A percentile compares a stretch with the other conserved stretches of the same genome.
Conservation (phyloP, 2,113 vertebrate genomes). For the Nanorana parkeri region DNA sequence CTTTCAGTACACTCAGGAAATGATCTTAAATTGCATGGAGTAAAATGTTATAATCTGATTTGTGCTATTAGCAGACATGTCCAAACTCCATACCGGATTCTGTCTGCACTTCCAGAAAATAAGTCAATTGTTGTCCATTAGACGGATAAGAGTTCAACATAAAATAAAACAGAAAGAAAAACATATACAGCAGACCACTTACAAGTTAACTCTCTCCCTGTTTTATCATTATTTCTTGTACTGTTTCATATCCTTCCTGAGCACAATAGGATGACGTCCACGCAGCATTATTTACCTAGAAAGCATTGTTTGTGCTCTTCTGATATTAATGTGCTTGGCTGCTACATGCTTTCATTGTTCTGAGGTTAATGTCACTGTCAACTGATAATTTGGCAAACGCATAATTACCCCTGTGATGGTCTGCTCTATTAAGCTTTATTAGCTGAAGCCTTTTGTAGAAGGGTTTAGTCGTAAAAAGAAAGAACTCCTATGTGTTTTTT, state of each 20-base stretch:
- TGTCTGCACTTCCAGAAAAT: slow-evolving; percentile 58
- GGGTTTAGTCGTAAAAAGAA: slow-evolving; percentile 64
- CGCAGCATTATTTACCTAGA: slow-evolving; percentile 18
- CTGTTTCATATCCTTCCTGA: slow-evolving; percentile 26
- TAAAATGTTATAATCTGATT: slow-evolving; percentile 59
- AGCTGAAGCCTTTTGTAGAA: slow-evolving; percentile 62
- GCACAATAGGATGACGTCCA: slow-evolving; percentile 30
- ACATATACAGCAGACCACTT: slow-evolving; percentile 1
- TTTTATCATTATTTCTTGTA: background rate
- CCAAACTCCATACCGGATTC: slow-evolving; percentile 50
- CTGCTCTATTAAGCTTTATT: slow-evolving; percentile 67
- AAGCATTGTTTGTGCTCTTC: slow-evolving; percentile 29
- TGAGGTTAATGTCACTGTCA: slow-evolving; percentile 55
- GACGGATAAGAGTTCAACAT: slow-evolving; percentile 33
- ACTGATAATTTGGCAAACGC: slow-evolving; percentile 66
- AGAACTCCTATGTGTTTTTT: slow-evolving; percentile 69
- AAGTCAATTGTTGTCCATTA: slow-evolving; percentile 58
- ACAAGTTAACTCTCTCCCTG: slow-evolving; percentile 19
- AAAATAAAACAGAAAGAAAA: slow-evolving; percentile 30
- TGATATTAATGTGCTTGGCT: slow-evolving; percentile 21
- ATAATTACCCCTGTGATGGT: slow-evolving; percentile 68
- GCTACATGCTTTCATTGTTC: slow-evolving; percentile 53
- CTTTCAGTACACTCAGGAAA: slow-evolving; percentile 57
- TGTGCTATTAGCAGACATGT: slow-evolving; percentile 57
- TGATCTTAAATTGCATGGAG: slow-evolving; percentile 59